These are phyloP conservation scores for Mastomys coucha DNA, from an alignment of 2,113 vertebrate species.

Conservation along the genomic window DNA sequence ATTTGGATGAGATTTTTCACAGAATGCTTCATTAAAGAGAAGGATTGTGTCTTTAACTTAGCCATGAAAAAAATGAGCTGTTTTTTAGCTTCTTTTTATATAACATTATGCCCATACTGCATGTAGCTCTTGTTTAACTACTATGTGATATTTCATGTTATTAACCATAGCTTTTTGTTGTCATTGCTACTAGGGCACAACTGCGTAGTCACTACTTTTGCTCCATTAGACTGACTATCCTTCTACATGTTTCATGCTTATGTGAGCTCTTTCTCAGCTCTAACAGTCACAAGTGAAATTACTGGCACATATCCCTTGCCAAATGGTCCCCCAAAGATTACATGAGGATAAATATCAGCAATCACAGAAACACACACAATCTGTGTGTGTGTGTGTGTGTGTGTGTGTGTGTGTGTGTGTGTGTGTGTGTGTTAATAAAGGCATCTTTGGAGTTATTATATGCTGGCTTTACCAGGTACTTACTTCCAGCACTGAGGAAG, in stretches of 20 bases:
- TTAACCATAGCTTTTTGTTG: not conserved
- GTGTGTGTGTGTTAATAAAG: too few species aligned
- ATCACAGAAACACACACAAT: not conserved
- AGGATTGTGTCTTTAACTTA: conserved; percentile 46
- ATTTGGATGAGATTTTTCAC: conserved; percentile 50
- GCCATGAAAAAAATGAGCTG: conserved; percentile 46
- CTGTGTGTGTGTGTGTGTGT: too few species aligned
- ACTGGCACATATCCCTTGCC: not conserved
- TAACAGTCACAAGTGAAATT: not conserved
- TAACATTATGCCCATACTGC: not conserved
- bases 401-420: not conserved
- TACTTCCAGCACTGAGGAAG: not conserved
- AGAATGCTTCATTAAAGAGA: conserved; percentile 60
- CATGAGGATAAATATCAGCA: not conserved
- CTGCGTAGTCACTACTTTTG: not conserved
- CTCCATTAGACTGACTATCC: not conserved
- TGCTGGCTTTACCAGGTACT: not conserved
- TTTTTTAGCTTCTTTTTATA: not conserved
- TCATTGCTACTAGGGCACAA: not conserved
- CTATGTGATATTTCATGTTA: not conserved
- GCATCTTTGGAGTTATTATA: not conserved
- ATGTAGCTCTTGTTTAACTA: not conserved
- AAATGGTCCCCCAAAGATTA: not conserved
- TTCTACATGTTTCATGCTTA: not conserved
- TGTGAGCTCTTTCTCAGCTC: not conserved